phyloP scores from a whole-genome alignment of 2,113 vertebrate species.

The Corythornis vintsioides region DNA sequence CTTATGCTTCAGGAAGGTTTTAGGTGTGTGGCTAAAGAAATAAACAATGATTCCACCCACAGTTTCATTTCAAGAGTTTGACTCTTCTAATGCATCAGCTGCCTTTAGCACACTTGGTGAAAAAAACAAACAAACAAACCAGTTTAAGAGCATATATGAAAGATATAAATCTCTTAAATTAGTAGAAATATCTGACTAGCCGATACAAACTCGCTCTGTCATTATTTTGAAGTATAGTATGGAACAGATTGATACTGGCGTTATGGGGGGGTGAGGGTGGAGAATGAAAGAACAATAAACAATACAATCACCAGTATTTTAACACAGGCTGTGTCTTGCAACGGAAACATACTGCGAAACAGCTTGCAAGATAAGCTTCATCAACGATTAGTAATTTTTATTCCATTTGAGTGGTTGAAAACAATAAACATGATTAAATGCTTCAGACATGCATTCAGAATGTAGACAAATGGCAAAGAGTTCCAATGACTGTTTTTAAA shows the following conservation, averaged over 20 bases:
- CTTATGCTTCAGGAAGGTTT: background rate
- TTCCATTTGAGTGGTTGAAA: conserved; percentile 77
- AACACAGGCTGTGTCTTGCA: conserved; percentile 63
- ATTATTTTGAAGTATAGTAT: background rate
- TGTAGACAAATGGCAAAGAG: conserved; percentile 62
- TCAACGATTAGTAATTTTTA: conserved; percentile 81
- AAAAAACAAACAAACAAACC: background rate
- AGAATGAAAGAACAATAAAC: conserved; percentile 69
- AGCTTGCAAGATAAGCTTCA: conserved; percentile 77
- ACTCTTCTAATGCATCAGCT: background rate
- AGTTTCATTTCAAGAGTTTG: background rate
- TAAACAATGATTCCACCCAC: conserved; percentile 2
- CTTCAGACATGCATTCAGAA: conserved; percentile 73
- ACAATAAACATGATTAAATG: conserved; percentile 80
- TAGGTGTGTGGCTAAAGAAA: background rate
- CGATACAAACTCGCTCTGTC: background rate
- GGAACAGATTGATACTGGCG: conserved; percentile 16
- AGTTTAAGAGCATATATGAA: conserved; percentile 19
- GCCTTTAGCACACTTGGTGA: background rate
- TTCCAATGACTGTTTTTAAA: conserved; percentile 51
- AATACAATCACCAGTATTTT: conserved; percentile 61
- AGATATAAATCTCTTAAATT: background rate
- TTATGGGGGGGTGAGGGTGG: background rate
- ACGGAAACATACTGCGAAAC: conserved; percentile 78
- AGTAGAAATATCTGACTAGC: conserved; percentile 2